Percentiles rank a stretch among this genome's conserved stretches.
These are phyloP conservation scores for Galaxias olidus DNA, from an alignment of 2,797 vertebrate genomes.

Conservation along the genomic window DNA sequence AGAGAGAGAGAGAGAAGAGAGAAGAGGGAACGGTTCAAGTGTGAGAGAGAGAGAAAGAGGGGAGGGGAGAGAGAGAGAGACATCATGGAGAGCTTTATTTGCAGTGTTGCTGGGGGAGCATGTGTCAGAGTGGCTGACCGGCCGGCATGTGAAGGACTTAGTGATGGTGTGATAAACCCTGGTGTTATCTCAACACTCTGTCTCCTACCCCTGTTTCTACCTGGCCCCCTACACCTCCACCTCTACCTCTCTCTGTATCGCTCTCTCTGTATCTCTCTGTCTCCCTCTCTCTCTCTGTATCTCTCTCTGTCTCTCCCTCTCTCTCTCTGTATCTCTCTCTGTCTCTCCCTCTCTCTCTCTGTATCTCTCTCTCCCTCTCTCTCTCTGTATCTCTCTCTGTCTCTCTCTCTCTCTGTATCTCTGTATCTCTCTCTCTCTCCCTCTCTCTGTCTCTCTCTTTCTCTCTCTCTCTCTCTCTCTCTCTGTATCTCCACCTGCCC, in stretches of 20 bases:
- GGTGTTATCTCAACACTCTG: constrained; percentile 55
- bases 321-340: too few species aligned
- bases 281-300: constrained; percentile 18
- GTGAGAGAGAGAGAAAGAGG: constrained; percentile 4
- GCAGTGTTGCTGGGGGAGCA: too few species aligned
- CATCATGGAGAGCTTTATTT: neutral
- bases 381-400: constrained; percentile 14
- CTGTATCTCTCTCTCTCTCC: neutral
- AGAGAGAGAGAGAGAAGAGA: too few species aligned
- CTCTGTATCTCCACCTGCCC: neutral
- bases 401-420: neutral
- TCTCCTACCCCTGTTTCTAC: neutral
- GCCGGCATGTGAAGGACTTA: constrained; percentile 59
- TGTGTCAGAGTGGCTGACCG: too few species aligned
- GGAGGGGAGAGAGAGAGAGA: constrained; percentile 1
- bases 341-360: constrained; percentile 6
- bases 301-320: too few species aligned
- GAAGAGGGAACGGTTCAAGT: too few species aligned
- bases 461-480: constrained; percentile 22
- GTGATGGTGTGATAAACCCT: constrained; percentile 72
- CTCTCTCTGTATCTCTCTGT: constrained; percentile 7
- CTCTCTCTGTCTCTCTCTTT: neutral
- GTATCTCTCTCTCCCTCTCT: constrained; percentile 37
- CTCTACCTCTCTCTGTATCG: neutral
- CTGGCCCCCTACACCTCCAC: neutral